Conservation (phyloP, 2,113 vertebrate species). For the Chinchilla lanigera region DNA sequence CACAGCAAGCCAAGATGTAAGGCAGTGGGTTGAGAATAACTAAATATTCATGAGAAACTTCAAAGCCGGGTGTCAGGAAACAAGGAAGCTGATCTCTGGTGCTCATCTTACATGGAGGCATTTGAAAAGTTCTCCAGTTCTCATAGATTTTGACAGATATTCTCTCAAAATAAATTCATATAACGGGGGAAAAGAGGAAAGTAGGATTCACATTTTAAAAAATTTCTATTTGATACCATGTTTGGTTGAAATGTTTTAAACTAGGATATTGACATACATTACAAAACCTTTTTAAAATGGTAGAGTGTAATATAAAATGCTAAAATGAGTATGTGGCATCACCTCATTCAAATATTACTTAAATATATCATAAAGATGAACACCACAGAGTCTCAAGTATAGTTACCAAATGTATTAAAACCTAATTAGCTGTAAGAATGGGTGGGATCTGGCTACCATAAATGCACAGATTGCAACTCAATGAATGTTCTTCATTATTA, state of each 20-base stretch:
- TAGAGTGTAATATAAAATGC: background rate
- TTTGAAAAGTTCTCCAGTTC: background rate
- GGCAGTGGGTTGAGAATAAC: background rate
- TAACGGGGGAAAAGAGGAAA: background rate
- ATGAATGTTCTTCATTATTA: background rate
- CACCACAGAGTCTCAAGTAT: background rate
- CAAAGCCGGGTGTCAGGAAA: background rate
- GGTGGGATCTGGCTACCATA: background rate
- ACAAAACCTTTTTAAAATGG: background rate
- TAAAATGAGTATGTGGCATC: background rate
- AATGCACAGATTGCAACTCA: background rate
- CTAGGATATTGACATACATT: background rate
- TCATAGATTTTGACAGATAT: background rate
- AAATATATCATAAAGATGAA: background rate
- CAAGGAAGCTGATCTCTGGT: background rate
- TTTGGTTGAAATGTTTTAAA: constrained; percentile 34
- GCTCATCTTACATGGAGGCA: background rate
- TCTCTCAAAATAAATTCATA: constrained; percentile 10
- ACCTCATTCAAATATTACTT: background rate
- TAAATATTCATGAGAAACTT: background rate
- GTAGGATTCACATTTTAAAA: background rate
- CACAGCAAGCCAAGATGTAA: background rate
- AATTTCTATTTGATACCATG: background rate
- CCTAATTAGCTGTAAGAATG: background rate
- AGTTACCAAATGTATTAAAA: background rate